phyloP scores from a whole-genome alignment of 2,888 invertebrate genomes.

The Acrobeloides nanus region DNA sequence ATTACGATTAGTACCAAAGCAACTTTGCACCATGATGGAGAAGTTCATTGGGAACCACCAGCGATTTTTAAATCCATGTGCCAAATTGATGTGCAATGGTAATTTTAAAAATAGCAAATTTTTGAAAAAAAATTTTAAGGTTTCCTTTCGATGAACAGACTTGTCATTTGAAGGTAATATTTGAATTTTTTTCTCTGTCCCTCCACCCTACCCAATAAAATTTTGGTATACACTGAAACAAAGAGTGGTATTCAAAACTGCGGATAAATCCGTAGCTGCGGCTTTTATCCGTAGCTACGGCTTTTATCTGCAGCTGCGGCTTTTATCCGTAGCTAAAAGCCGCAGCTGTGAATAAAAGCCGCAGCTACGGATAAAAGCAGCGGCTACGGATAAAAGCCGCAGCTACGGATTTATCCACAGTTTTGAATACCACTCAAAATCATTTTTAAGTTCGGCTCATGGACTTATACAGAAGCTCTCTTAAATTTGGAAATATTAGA shows the following conservation, averaged over 20 bases:
- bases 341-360: too few relatives aligned
- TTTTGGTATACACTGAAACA: too few relatives aligned
- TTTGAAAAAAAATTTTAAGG: conserved; percentile 14
- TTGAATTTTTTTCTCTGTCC: too few relatives aligned
- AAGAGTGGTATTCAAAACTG: too few relatives aligned
- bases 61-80: conserved; percentile 83
- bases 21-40: conserved; percentile 71
- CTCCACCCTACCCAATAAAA: conserved; percentile 11
- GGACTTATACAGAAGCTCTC: conserved; percentile 30
- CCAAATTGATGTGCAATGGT: conserved; percentile 56
- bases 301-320: too few relatives aligned
- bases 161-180: conserved; percentile 36
- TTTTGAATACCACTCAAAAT: too few relatives aligned
- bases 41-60: conserved; percentile 68
- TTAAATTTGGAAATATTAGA: conserved; percentile 29
- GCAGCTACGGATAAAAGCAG: too few relatives aligned
- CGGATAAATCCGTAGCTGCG: too few relatives aligned
- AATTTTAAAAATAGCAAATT: not conserved
- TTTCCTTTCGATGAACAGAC: conserved; percentile 35
- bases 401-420: too few relatives aligned
- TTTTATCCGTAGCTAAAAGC: too few relatives aligned
- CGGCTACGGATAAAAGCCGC: too few relatives aligned
- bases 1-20: conserved; percentile 92
- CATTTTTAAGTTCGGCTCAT: conserved; percentile 28
- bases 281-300: too few relatives aligned